A percentile compares a stretch with the other conserved stretches of the same genome.
Evolutionary conservation across 2,113 vertebrate species (phyloP).

Genomic region (Tylochromis polylepis): DNA sequence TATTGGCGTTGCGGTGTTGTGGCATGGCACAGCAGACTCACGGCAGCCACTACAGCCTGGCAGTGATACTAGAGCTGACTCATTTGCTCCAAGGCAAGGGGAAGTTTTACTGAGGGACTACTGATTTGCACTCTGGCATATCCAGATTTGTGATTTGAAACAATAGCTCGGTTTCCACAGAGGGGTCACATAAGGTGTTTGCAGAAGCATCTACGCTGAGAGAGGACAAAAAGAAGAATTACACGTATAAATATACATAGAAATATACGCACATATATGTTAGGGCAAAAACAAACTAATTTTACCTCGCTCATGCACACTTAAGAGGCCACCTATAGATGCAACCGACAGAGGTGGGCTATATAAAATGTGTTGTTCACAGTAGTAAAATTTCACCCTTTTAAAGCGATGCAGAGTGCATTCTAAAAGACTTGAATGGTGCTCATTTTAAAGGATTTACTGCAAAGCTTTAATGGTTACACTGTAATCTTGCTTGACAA

Average conservation of each 20-base stretch:
- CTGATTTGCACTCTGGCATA: slow-evolving; percentile 46
- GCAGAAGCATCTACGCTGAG: background rate
- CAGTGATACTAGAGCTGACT: slow-evolving; percentile 58
- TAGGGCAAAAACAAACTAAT: background rate
- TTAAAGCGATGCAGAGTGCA: too few species aligned
- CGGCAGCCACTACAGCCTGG: slow-evolving; percentile 62
- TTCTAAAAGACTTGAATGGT: background rate
- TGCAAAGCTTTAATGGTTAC: background rate
- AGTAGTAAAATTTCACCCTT: background rate
- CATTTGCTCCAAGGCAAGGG: slow-evolving; percentile 57
- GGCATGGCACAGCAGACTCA: slow-evolving; percentile 59
- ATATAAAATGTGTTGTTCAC: background rate
- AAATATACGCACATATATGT: background rate
- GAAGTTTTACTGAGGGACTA: slow-evolving; percentile 53
- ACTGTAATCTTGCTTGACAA: background rate
- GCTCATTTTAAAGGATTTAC: background rate
- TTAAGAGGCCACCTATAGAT: background rate
- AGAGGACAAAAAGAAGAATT: background rate
- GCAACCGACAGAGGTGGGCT: background rate
- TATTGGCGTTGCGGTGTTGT: slow-evolving; percentile 67
- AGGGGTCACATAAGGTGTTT: background rate
- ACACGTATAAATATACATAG: background rate
- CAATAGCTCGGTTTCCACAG: slow-evolving; percentile 33
- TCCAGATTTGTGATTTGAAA: slow-evolving; percentile 42
- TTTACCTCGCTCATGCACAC: background rate